phyloP scores from a whole-genome alignment of 2,888 invertebrate genomes.

The Leptopilina syphax region DNA sequence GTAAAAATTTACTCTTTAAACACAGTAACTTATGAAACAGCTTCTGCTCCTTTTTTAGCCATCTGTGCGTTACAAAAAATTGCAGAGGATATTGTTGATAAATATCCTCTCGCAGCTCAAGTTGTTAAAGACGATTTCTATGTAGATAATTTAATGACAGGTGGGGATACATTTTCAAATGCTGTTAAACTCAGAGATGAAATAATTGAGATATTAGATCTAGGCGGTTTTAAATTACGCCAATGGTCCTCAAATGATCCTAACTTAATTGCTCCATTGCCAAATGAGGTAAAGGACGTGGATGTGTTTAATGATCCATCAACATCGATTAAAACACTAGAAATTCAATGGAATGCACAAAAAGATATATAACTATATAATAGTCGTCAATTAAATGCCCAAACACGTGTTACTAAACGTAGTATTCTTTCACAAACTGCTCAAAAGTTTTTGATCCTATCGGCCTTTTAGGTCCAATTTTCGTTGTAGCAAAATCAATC shows the following conservation, averaged over 20 bases:
- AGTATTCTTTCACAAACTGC: slow-evolving; percentile 57
- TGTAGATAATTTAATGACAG: too few relatives aligned
- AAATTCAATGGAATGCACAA: slow-evolving; percentile 48
- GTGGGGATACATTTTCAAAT: slow-evolving; percentile 47
- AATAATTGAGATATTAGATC: slow-evolving; percentile 23
- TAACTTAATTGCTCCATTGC: not conserved
- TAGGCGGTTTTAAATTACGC: slow-evolving; percentile 45
- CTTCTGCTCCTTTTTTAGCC: slow-evolving; percentile 57
- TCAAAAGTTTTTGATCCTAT: slow-evolving; percentile 62
- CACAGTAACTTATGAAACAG: too few relatives aligned
- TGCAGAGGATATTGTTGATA: slow-evolving; percentile 47
- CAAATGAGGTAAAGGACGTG: not conserved
- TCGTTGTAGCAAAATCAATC: slow-evolving; percentile 51
- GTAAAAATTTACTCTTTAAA: too few relatives aligned
- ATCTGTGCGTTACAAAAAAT: slow-evolving; percentile 54
- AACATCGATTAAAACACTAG: slow-evolving; percentile 35
- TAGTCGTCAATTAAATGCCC: not conserved
- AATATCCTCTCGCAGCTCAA: slow-evolving; percentile 53
- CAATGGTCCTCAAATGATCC: slow-evolving; percentile 47
- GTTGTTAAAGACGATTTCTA: slow-evolving; percentile 37
- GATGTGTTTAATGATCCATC: slow-evolving; percentile 22
- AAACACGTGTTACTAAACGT: slow-evolving; percentile 52
- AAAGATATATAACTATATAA: slow-evolving; percentile 38
- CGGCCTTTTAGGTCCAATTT: slow-evolving; percentile 57
- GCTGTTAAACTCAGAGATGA: slow-evolving; percentile 44